A percentile compares a stretch with the other conserved stretches of the same genome.
phyloP scores from a whole-genome alignment of 2,113 vertebrate genomes.

The Egretta garzetta region DNA sequence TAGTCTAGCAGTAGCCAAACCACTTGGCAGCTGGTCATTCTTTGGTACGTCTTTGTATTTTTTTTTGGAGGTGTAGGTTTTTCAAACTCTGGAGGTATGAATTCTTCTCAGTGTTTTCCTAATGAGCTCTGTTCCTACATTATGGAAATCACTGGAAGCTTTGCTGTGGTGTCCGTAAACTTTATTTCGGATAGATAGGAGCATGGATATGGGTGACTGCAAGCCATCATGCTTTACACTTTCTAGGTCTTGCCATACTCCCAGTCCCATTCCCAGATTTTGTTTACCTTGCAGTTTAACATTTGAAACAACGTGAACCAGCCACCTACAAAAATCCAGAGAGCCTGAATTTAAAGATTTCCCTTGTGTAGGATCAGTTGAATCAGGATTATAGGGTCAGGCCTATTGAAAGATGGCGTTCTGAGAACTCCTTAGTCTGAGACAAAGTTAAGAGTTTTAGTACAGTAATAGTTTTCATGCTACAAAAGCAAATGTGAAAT shows the following conservation, averaged over 20 bases:
- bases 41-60: fast-evolving
- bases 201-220: background rate
- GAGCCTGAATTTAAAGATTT: background rate
- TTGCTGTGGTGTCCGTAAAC: background rate
- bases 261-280: background rate
- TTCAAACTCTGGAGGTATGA: background rate
- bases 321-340: background rate
- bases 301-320: background rate
- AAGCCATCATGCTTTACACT: background rate
- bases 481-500: background rate
- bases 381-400: background rate
- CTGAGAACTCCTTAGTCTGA: background rate
- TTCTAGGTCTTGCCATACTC: background rate
- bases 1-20: background rate
- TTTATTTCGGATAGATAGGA: background rate
- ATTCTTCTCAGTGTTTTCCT: background rate
- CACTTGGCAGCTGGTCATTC: background rate
- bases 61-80: background rate
- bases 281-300: background rate
- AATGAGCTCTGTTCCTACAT: background rate
- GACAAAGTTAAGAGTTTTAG: background rate
- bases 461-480: background rate
- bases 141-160: background rate
- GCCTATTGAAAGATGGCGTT: background rate
- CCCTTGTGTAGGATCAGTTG: background rate